phyloP scores from a whole-genome alignment of 2,888 invertebrate genomes.

The Tigriopus californicus region DNA sequence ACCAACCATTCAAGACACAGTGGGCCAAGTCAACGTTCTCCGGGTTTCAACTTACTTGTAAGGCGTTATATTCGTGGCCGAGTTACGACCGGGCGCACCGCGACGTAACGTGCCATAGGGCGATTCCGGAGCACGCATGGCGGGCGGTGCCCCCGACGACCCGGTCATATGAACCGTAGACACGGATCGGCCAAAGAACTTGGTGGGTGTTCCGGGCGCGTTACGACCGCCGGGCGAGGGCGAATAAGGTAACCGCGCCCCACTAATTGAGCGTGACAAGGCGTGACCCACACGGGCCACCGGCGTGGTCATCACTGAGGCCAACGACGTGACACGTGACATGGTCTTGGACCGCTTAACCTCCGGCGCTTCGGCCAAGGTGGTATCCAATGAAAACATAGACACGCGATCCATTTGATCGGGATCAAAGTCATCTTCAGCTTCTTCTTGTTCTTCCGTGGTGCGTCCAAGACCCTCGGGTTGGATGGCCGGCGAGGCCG shows the following conservation, averaged over 20 bases:
- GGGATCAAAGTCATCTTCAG: too few species aligned
- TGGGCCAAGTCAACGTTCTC: too few species aligned
- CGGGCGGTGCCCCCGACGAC: not conserved
- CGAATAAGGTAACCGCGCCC: not conserved
- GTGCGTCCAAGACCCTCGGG: too few species aligned
- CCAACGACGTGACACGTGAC: not conserved
- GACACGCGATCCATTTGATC: too few species aligned
- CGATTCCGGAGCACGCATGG: not conserved
- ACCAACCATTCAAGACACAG: too few species aligned
- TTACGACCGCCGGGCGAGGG: not conserved
- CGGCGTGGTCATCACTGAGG: conserved; percentile 3
- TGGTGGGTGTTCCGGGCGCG: not conserved
- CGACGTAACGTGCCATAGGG: not conserved
- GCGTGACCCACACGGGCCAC: not conserved
- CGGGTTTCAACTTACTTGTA: not conserved
- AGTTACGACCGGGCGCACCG: not conserved
- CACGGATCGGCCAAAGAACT: not conserved
- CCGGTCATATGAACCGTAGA: not conserved
- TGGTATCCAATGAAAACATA: too few species aligned
- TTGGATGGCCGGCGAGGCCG: too few species aligned
- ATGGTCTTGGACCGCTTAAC: not conserved
- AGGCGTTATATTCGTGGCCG: not conserved
- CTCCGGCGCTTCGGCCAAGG: too few species aligned
- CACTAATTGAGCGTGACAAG: not conserved
- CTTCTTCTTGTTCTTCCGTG: too few species aligned